Percentiles rank a stretch among this genome's conserved stretches.
phyloP scores from a whole-genome alignment of 2,888 invertebrate genomes.

The Serrognathus titanus region DNA sequence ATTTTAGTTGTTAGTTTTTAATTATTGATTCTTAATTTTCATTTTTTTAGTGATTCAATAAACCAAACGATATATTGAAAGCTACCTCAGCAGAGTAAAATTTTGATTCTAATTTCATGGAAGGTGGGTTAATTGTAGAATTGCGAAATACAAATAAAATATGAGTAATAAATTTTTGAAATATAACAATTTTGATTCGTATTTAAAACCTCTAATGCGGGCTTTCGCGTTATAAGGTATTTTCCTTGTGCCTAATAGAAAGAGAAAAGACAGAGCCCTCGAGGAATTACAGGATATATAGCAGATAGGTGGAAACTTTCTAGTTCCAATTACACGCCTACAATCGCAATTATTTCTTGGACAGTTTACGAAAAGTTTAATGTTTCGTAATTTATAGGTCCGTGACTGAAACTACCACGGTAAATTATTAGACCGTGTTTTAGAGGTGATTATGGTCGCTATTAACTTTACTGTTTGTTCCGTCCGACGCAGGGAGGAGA shows the following conservation, averaged over 20 bases:
- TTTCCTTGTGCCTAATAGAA: background rate
- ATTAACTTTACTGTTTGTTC: conserved; percentile 30
- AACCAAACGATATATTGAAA: no score
- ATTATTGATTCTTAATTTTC: no score
- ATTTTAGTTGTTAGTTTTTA: no score
- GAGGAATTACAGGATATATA: conserved; percentile 23
- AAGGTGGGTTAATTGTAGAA: no score
- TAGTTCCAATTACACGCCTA: conserved; percentile 43
- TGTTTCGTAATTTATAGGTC: conserved; percentile 44
- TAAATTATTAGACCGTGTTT: conserved; percentile 38
- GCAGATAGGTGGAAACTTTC: conserved; percentile 14
- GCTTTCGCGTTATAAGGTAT: background rate
- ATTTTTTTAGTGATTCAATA: no score
- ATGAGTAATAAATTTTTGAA: no score
- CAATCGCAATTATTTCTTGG: conserved; percentile 47
- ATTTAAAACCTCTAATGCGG: background rate
- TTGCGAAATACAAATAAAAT: no score
- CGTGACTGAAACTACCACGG: conserved; percentile 32
- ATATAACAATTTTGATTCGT: no score
- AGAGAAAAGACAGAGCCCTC: conserved; percentile 13
- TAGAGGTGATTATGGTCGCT: conserved; percentile 33
- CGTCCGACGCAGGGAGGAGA: background rate
- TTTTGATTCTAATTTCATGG: no score
- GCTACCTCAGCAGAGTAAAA: no score
- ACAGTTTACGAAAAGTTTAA: conserved; percentile 45